These are phyloP conservation scores for Ammodytes marinus DNA, from an alignment of 2,113 vertebrate genomes.

Conservation along the genomic window DNA sequence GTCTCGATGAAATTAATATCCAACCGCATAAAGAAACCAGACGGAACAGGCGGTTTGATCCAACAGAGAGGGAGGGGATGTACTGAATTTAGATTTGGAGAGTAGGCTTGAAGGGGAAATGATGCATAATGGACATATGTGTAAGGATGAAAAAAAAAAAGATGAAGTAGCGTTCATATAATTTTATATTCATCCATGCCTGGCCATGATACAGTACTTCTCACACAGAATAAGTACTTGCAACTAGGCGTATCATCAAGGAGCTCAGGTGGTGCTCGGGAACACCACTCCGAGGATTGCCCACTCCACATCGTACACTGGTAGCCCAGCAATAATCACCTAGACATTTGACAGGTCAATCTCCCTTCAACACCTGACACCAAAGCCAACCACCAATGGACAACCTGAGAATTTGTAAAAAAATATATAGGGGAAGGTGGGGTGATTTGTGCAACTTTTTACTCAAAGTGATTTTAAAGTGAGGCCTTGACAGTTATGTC, in stretches of 20 bases:
- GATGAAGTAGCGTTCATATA: not conserved
- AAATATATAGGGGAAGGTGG: too few relatives aligned
- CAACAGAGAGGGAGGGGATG: constrained; percentile 4
- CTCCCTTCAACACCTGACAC: not conserved
- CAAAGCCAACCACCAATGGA: too few relatives aligned
- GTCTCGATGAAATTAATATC: constrained; percentile 78
- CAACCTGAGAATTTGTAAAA: too few relatives aligned
- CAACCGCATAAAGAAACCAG: constrained; percentile 65
- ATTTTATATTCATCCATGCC: constrained; percentile 1
- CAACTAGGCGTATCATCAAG: not conserved
- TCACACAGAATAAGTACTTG: not conserved
- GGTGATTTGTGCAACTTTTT: too few relatives aligned
- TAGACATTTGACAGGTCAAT: not conserved
- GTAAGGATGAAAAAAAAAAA: constrained; percentile 29
- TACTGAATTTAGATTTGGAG: constrained; percentile 41
- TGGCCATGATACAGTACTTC: not conserved
- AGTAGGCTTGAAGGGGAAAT: constrained; percentile 9
- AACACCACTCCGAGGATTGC: not conserved
- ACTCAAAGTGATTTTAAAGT: too few relatives aligned
- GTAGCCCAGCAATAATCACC: not conserved
- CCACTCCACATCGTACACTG: not conserved
- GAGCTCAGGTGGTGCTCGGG: not conserved
- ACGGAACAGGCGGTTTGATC: constrained; percentile 38
- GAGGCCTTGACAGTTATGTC: too few relatives aligned
- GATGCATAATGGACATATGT: constrained; percentile 31